Base-by-base conservation (phyloP, 1,140 invertebrate genomes). In the Sycobia sp. region DNA sequence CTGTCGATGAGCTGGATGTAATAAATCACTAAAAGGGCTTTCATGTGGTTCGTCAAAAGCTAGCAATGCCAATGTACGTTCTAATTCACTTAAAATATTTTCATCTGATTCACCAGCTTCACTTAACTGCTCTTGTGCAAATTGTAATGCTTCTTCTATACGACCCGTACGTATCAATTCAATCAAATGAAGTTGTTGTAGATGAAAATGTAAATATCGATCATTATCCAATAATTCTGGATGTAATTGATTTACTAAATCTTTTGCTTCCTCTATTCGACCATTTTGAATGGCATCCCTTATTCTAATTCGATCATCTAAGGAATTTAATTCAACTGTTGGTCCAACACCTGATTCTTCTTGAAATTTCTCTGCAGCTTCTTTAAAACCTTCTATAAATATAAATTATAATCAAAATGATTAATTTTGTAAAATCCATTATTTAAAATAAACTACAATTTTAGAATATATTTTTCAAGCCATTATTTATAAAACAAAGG, bases 351-450 rank as follows among this genome's bases (percentile, higher is more conserved):
- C 95, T 11, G 95, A 95, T 79, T 99, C 97, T 72, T 92, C 86
- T 77, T 96, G 90, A 79, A 99, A 98, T 79, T 96, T 98, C 73
- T 98, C 92, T 0, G 96, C 96, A 23, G 96, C 96, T 81, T 98
- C 96, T 81, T 99, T 98, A 72, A 97, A 98, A 9, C 96, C 95
- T 77, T 98, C 96, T 96, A 76, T 5, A 85, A 82, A 7, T 7
- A 32, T 32, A 7, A 7, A 7, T 32, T 32, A 32, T 32, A 32
- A 7, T 32, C 5, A 7, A 11, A 32, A 11, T 32, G 11, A 32
- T 32, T 11, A 32, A 32, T 7, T 4, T 32, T 32, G 11, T 32
- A 32, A 32, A 7, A 11, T 32, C n/a, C n/a, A n/a, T n/a, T n/a
- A n/a, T n/a, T n/a, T n/a, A n/a, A n/a, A n/a, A n/a, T n/a, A n/a